Percentiles rank a stretch among this genome's conserved stretches.
phyloP scores from a whole-genome alignment of 2,888 invertebrate species.

The Formica aserva region DNA sequence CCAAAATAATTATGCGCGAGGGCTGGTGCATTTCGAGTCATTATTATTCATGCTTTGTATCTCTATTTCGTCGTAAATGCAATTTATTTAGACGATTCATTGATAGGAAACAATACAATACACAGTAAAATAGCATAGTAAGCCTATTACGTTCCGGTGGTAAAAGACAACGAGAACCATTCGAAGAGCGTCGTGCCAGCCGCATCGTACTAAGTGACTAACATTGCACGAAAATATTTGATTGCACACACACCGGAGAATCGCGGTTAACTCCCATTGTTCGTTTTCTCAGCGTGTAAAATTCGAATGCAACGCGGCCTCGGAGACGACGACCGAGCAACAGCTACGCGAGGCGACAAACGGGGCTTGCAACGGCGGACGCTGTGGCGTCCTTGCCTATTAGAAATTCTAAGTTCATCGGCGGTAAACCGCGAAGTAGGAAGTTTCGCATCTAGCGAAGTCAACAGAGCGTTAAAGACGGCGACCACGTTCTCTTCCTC shows the following conservation, averaged over 20 bases:
- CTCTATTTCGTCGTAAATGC: not conserved
- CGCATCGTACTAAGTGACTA: constrained; percentile 59
- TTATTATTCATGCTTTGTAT: not conserved
- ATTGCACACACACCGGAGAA: constrained; percentile 42
- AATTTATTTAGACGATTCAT: constrained; percentile 13
- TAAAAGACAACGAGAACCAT: constrained; percentile 58
- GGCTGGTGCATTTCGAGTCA: not conserved
- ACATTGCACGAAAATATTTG: constrained; percentile 70
- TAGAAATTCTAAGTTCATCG: constrained; percentile 77
- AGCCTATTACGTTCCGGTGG: constrained; percentile 64
- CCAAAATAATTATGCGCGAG: not conserved
- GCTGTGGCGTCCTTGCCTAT: constrained; percentile 62
- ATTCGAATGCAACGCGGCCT: constrained; percentile 48
- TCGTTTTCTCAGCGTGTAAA: constrained; percentile 36
- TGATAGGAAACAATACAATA: not conserved
- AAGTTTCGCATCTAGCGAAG: constrained; percentile 69
- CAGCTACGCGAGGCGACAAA: constrained; percentile 33
- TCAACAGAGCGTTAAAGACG: constrained; percentile 72
- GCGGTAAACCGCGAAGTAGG: constrained; percentile 74
- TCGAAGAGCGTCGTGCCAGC: constrained; percentile 67
- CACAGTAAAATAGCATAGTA: not conserved
- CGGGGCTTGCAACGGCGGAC: constrained; percentile 40
- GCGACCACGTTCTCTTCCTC: constrained; percentile 43
- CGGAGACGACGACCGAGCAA: not conserved
- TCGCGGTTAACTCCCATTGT: constrained; percentile 31